Evolutionary conservation across 1,140 invertebrate genomes (phyloP).

Genomic region (Pseudoatta argentina): DNA sequence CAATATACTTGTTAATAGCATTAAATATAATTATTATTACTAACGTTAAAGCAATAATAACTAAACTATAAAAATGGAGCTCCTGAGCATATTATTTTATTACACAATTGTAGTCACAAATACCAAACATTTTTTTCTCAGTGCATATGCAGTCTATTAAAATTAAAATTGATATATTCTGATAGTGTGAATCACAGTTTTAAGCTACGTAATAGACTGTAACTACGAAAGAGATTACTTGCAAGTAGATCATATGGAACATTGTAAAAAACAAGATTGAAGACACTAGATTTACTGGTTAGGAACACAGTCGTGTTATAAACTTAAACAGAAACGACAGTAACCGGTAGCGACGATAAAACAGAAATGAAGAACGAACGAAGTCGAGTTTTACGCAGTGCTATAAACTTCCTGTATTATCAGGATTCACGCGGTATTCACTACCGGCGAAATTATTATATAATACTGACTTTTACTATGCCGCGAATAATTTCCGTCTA

Average conservation of each 20-base stretch:
- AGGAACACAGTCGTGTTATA: conserved; percentile 18
- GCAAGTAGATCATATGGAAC: background rate
- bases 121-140: no score
- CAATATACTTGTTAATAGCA: no score
- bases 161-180: background rate
- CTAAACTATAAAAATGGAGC: no score
- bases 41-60: no score
- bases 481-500: conserved; percentile 29
- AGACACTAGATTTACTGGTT: background rate
- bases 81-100: no score
- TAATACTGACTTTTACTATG: conserved; percentile 22
- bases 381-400: conserved; percentile 27
- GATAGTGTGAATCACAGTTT: background rate
- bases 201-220: background rate
- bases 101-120: no score
- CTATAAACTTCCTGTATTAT: conserved; percentile 51
- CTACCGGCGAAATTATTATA: conserved; percentile 53
- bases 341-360: conserved; percentile 27
- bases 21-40: no score
- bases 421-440: conserved; percentile 4
- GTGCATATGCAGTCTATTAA: background rate
- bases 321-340: conserved; percentile 11
- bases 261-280: conserved; percentile 37
- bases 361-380: conserved; percentile 32
- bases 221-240: background rate